A percentile compares a stretch with the other conserved stretches of the same genome.
Conservation (phyloP, 2,888 invertebrate genomes). For the Diarsia dahlii region DNA sequence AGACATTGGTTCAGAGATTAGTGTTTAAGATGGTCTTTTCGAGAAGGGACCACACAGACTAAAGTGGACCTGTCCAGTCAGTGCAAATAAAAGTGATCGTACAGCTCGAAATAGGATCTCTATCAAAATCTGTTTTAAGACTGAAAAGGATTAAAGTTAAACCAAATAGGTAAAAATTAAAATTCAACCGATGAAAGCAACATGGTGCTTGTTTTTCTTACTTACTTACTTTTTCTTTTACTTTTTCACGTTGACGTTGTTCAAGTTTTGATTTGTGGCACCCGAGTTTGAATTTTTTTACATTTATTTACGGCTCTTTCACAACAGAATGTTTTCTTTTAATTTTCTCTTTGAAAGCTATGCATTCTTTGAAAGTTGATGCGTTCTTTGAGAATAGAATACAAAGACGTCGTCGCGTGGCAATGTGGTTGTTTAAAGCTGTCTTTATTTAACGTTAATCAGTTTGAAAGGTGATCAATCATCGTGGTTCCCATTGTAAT, state of each 20-base stretch:
- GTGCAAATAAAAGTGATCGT: no score
- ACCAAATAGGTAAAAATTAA: neutral
- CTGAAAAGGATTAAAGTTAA: neutral
- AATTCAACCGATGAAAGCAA: neutral
- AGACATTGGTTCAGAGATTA: no score
- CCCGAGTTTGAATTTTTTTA: conserved; percentile 43
- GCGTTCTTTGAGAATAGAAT: conserved; percentile 28
- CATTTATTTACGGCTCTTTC: conserved; percentile 45
- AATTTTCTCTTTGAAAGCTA: conserved; percentile 38
- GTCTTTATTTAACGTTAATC: conserved; percentile 23
- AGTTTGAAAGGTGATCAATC: conserved; percentile 43
- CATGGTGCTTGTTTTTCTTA: conserved; percentile 10
- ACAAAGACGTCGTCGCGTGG: conserved; percentile 12
- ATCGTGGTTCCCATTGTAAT: conserved; percentile 22
- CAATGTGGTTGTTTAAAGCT: neutral
- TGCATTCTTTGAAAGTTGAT: conserved; percentile 38
- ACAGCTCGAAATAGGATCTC: no score
- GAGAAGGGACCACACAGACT: no score
- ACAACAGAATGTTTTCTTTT: conserved; percentile 13
- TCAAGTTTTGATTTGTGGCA: conserved; percentile 53
- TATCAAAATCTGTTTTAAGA: neutral
- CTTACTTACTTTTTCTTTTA: conserved; percentile 13
- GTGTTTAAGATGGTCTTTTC: no score
- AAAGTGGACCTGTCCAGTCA: no score
- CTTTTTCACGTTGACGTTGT: conserved; percentile 6